These are phyloP conservation scores for Peromyscus attwateri DNA, from an alignment of 2,797 vertebrate genomes.

Conservation along the genomic window DNA sequence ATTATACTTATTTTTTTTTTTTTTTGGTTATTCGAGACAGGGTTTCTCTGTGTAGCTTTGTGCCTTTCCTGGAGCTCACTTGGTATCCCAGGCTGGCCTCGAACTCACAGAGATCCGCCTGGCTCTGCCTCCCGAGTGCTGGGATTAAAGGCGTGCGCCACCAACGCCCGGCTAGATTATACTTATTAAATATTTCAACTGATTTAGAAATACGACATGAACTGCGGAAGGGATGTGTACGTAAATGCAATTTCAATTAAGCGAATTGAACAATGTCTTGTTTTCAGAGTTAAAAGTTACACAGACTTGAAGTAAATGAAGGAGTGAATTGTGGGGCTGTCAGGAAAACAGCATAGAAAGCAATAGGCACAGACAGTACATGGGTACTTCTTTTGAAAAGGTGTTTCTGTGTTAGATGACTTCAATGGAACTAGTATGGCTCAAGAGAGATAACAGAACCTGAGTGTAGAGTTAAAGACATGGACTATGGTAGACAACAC, in stretches of 20 bases:
- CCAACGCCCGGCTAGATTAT: no score
- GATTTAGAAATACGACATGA: neutral
- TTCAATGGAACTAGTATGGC: no score
- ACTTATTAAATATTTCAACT: neutral
- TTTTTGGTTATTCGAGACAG: no score
- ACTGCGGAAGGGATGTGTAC: neutral
- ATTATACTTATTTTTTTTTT: neutral
- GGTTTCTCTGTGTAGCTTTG: no score
- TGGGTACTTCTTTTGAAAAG: neutral
- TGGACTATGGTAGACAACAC: neutral
- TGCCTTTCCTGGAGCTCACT: no score
- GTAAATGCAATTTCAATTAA: neutral
- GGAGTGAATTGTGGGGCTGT: neutral
- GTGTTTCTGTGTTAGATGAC: neutral
- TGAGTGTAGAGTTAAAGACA: neutral
- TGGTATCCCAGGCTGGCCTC: no score
- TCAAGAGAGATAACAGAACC: neutral
- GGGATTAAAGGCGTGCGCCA: no score
- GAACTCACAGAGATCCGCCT: no score
- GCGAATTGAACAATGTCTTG: neutral
- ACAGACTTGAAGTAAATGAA: neutral
- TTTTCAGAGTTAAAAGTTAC: neutral
- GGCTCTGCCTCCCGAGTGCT: no score
- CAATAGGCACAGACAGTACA: neutral
- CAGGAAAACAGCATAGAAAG: neutral